Conservation (phyloP, 2,797 vertebrate species). For the Streptopelia turtur region DNA sequence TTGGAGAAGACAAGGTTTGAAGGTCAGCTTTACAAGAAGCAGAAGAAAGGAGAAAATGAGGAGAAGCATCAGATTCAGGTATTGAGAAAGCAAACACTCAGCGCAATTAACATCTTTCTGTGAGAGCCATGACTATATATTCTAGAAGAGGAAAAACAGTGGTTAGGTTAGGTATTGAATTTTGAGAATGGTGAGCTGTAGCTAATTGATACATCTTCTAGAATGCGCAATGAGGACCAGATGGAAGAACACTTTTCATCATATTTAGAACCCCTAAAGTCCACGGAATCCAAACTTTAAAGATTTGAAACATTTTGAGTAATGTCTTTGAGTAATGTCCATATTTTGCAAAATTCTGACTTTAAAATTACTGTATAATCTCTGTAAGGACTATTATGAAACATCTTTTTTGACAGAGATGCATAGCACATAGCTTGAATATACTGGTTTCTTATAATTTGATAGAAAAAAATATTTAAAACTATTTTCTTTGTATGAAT, state of each 20-base stretch:
- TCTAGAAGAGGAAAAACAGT: constrained; percentile 15
- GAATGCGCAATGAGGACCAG: background rate
- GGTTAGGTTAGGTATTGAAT: constrained; percentile 1
- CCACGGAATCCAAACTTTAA: background rate
- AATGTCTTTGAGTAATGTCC: background rate
- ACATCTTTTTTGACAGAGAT: background rate
- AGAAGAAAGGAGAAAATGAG: constrained; percentile 74
- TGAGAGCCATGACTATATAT: background rate
- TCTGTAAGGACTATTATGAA: background rate
- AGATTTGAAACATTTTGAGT: background rate
- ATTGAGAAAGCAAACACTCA: constrained; percentile 44
- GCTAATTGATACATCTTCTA: background rate
- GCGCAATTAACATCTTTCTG: constrained; percentile 21
- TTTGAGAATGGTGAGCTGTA: background rate
- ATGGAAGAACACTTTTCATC: background rate
- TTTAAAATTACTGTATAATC: background rate
- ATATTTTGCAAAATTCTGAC: background rate
- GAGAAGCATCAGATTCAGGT: constrained; percentile 71
- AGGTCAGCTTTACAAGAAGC: constrained; percentile 73
- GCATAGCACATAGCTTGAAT: background rate
- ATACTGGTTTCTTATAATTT: background rate
- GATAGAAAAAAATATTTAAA: background rate
- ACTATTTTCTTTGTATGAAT: background rate
- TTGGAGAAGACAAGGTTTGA: constrained; percentile 74
- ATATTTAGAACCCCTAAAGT: background rate